Evolutionary conservation across 2,888 invertebrate genomes (phyloP), one percentile per base, ranked within the genome.

Genomic region (Ceraclea dissimilis): DNA sequence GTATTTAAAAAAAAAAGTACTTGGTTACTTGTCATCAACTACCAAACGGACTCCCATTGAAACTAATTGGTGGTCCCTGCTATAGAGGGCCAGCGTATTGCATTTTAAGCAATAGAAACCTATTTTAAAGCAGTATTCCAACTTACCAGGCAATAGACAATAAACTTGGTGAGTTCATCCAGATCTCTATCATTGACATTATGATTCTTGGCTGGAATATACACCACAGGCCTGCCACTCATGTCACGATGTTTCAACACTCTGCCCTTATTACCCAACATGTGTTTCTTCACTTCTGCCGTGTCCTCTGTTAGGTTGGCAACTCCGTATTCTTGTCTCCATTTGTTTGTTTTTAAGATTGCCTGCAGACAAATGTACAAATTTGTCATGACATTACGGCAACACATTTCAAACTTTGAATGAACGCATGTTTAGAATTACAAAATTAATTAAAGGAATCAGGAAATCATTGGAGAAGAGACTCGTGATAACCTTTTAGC

Each of bases 141-240:
- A n/a, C n/a, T n/a, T 72, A 85, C 85, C 75, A 89, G 72, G 66
- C 86, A 86, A 67, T 80, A 83, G 10, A 90, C 88, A 67, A 89
- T 88, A 67, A 88, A 90, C 66, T 84, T 85, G 1, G 88, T 89
- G 47, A 89, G 71, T 60, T 88, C 87, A 67, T 88, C 86, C 66
- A 89, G 84, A 67, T 86, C 81, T 64, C 89, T 78, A 50, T 86
- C 84, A 64, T 79, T 85, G 11, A 80, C 81, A 67, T 79, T 84
- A 68, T 90, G 88, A 68, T 88, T 86, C 69, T 84, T 86, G 11
- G 86, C 85, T 59, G 88, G 87, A 67, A 89, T 88, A 67, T 89
- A 89, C 57, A 89, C 76, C 58, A 90, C 85, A 17, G 90, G 89
- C 61, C 90, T 75, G 1, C 88, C 88, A 34, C 76, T 69, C 67